Conservation (phyloP, 92 coral and sea anemone species). For the Heliopora coerulea region DNA sequence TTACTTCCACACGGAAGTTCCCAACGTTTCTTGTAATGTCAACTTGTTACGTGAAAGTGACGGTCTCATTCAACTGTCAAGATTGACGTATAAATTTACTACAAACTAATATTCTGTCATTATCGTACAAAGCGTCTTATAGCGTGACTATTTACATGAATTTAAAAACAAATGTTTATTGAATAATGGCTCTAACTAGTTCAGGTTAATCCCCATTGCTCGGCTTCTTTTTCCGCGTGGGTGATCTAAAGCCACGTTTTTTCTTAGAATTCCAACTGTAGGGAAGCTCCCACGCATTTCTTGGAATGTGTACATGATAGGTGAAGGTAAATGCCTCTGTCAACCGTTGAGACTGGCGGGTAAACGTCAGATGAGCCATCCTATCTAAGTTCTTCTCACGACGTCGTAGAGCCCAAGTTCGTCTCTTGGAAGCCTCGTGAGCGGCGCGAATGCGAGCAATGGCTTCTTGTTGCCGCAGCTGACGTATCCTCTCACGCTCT, state of each 20-base stretch:
- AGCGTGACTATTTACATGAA: no score
- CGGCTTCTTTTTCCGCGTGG: conserved; percentile 57
- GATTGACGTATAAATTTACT: no score
- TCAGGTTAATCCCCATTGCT: no score
- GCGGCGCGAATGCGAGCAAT: conserved; percentile 87
- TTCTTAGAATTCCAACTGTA: conserved; percentile 77
- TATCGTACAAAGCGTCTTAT: no score
- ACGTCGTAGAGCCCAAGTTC: conserved; percentile 70
- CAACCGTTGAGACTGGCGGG: conserved; percentile 68
- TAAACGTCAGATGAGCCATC: conserved; percentile 62
- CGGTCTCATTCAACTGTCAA: no score
- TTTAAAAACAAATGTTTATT: no score
- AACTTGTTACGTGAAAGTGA: no score
- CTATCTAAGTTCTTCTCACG: conserved; percentile 76
- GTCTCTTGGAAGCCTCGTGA: conserved; percentile 74
- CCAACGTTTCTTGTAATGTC: no score
- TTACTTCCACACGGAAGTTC: no score
- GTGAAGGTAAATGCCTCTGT: conserved; percentile 75
- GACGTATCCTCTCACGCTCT: conserved; percentile 73
- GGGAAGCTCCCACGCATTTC: conserved; percentile 84
- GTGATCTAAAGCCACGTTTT: conserved; percentile 55
- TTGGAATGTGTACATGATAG: conserved; percentile 71
- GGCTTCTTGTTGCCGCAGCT: conserved; percentile 80
- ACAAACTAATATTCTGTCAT: no score
- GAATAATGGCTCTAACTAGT: no score